Conservation (phyloP, 2,797 vertebrate species). For the Bradypodion ventrale region DNA sequence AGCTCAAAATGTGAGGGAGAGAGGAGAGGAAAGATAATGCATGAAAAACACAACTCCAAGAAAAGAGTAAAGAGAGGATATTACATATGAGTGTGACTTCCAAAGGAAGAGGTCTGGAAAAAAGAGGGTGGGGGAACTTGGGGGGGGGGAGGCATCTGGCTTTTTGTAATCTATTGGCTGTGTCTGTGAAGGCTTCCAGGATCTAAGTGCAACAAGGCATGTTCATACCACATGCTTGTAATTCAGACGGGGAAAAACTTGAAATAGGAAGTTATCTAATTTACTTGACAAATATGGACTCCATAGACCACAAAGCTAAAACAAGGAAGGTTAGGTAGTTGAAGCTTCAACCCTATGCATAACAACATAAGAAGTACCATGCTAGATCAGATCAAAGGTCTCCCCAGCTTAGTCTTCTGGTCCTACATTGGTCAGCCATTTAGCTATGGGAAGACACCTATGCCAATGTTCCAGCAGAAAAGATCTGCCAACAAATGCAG, state of each 20-base stretch:
- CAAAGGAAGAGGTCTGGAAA: not conserved
- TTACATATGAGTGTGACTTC: rapidly evolving
- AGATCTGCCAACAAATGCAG: not conserved
- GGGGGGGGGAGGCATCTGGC: not conserved
- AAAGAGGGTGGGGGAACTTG: no score
- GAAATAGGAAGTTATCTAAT: not conserved
- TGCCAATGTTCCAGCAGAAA: not conserved
- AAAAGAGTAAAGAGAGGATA: constrained; percentile 35
- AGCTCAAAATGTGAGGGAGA: not conserved
- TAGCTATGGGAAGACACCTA: not conserved
- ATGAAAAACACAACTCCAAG: constrained; percentile 28
- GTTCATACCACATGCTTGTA: constrained; percentile 25
- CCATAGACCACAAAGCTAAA: not conserved
- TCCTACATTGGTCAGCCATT: not conserved
- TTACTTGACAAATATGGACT: not conserved
- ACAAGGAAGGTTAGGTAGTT: not conserved
- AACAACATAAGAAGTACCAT: not conserved
- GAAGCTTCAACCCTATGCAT: not conserved
- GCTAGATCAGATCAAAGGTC: not conserved
- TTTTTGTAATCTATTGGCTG: not conserved
- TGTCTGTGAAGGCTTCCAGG: not conserved
- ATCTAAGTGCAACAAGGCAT: constrained; percentile 4
- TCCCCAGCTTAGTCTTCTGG: not conserved
- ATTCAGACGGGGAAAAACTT: constrained; percentile 2
- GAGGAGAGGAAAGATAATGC: constrained; percentile 9